Conservation (phyloP, 2,888 invertebrate genomes). For the Rhimphoctona megacephalus region DNA sequence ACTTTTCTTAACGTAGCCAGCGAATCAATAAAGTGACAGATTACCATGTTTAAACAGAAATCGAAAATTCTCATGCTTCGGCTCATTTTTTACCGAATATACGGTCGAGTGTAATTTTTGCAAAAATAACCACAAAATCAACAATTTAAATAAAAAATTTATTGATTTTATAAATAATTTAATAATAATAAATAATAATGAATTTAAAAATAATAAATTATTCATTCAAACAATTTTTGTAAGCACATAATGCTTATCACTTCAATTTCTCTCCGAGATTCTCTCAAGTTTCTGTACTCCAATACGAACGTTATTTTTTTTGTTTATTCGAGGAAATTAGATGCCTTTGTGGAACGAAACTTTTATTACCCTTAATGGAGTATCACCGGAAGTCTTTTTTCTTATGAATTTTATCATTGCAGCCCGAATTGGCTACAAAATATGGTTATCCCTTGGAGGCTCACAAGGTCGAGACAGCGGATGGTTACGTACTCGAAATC, state of each 20-base stretch:
- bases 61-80: too few species aligned
- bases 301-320: background rate
- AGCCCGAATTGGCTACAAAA: constrained; percentile 81
- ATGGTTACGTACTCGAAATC: constrained; percentile 85
- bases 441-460: constrained; percentile 85
- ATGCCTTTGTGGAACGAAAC: background rate
- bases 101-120: background rate
- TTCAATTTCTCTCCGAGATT: background rate
- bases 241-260: background rate
- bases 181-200: background rate
- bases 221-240: background rate
- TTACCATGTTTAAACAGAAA: too few species aligned
- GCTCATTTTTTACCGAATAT: too few species aligned
- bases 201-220: background rate
- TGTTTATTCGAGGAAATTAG: background rate
- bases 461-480: constrained; percentile 83
- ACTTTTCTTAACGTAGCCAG: background rate
- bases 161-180: too few species aligned
- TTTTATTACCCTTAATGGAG: background rate
- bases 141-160: too few species aligned
- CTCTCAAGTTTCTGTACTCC: background rate
- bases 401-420: constrained; percentile 10
- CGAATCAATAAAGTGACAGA: background rate
- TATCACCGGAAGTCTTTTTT: background rate
- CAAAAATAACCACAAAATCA: background rate